phyloP scores from a whole-genome alignment of 2,113 vertebrate genomes.

The Elephantulus edwardii region DNA sequence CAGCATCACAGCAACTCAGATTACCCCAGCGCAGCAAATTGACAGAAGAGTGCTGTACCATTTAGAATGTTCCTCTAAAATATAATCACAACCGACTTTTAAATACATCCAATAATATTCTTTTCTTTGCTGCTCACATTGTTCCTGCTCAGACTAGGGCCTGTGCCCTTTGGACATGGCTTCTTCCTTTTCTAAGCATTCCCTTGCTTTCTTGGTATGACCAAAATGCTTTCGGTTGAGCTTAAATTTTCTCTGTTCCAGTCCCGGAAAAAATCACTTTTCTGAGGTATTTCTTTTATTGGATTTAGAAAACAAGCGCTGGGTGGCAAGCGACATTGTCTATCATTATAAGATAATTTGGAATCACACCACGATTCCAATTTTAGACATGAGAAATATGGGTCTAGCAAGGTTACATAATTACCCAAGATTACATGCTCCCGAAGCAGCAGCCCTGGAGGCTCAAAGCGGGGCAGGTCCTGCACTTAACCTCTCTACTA shows the following conservation, averaged over 20 bases:
- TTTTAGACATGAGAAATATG: not conserved
- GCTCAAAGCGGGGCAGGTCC: not conserved
- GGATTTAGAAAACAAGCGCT: not conserved
- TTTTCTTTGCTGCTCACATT: not conserved
- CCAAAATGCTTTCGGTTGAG: not conserved
- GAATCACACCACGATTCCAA: not conserved
- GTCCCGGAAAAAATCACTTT: not conserved
- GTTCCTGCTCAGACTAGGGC: not conserved
- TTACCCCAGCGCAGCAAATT: too few relatives aligned
- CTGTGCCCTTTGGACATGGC: not conserved
- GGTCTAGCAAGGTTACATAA: not conserved
- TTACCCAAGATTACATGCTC: not conserved
- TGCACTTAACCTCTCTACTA: not conserved
- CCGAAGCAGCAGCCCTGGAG: slow-evolving; percentile 10
- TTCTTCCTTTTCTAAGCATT: not conserved
- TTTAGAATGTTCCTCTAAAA: too few relatives aligned
- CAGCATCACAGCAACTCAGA: too few relatives aligned
- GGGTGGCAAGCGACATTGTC: too few relatives aligned
- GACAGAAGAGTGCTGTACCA: too few relatives aligned
- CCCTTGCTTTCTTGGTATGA: not conserved
- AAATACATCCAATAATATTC: not conserved
- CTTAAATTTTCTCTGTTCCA: not conserved
- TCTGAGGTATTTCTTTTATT: not conserved
- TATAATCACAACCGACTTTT: too few relatives aligned
- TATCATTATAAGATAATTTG: not conserved